Percentiles rank a stretch among this genome's conserved stretches.
phyloP scores from a whole-genome alignment of 2,113 vertebrate species.

The Rhabdomys dilectus region DNA sequence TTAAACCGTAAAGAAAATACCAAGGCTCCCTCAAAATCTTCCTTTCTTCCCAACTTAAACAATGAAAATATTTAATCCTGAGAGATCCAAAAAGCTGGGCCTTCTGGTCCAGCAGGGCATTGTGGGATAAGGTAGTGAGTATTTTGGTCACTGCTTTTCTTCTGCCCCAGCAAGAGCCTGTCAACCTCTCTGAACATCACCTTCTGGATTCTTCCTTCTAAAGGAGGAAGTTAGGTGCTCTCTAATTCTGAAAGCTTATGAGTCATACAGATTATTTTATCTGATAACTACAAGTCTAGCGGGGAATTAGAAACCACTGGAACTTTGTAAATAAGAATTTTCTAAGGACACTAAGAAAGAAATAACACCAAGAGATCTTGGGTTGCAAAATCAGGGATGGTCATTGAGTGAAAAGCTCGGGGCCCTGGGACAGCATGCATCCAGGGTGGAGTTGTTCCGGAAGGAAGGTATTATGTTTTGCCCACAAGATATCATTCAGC shows the following conservation, averaged over 20 bases:
- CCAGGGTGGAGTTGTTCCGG: neutral
- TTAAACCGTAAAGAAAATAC: neutral
- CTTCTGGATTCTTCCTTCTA: slow-evolving; percentile 24
- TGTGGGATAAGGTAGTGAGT: neutral
- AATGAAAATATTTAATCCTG: neutral
- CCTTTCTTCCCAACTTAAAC: neutral
- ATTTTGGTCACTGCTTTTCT: neutral
- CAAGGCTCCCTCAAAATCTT: neutral
- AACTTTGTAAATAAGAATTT: slow-evolving; percentile 49
- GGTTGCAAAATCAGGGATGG: neutral
- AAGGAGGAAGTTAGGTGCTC: slow-evolving; percentile 45
- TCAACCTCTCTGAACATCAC: neutral
- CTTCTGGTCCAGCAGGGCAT: neutral
- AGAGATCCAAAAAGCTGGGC: neutral
- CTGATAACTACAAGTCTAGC: slow-evolving; percentile 23
- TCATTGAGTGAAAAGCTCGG: neutral
- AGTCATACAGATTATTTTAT: slow-evolving; percentile 63
- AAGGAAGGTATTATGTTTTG: slow-evolving; percentile 16
- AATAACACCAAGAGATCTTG: slow-evolving; percentile 31
- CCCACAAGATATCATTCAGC: neutral
- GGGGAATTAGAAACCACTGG: slow-evolving; percentile 40
- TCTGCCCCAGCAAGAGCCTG: neutral
- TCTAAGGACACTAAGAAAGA: slow-evolving; percentile 51
- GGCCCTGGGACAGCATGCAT: neutral
- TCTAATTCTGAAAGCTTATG: slow-evolving; percentile 43